phyloP scores from a whole-genome alignment of 2,888 invertebrate genomes.

The Hyalella azteca region DNA sequence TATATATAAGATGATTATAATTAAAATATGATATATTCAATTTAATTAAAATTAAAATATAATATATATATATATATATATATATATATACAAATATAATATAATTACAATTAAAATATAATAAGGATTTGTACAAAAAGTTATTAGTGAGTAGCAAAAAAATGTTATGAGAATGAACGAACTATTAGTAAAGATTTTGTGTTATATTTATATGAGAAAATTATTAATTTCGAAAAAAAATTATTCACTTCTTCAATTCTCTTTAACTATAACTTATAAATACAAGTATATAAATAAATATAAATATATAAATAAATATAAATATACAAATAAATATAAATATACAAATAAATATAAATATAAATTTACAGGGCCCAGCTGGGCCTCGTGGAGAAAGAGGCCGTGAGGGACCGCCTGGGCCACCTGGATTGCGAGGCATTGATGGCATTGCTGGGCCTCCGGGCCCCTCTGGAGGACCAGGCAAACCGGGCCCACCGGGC shows the following conservation, averaged over 20 bases:
- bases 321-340: not conserved
- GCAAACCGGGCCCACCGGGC: conserved; percentile 84
- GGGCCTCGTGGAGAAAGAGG: conserved; percentile 85
- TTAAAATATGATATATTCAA: too few species aligned
- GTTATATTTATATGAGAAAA: too few species aligned
- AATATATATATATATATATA: too few species aligned
- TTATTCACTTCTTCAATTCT: not conserved
- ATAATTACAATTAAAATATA: too few species aligned
- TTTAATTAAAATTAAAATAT: too few species aligned
- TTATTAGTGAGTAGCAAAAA: too few species aligned
- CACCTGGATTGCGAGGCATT: conserved; percentile 77
- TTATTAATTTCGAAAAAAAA: too few species aligned
- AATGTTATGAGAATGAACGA: too few species aligned
- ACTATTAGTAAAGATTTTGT: too few species aligned
- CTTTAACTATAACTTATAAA: not conserved
- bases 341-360: not conserved
- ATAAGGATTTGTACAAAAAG: too few species aligned
- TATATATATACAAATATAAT: too few species aligned
- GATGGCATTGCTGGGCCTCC: conserved; percentile 81
- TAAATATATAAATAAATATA: not conserved
- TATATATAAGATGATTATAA: too few species aligned
- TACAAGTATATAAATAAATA: not conserved
- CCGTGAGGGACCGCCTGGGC: conserved; percentile 78
- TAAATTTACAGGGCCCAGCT: conserved; percentile 71
- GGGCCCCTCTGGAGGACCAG: conserved; percentile 77